Conservation (phyloP, 1,140 invertebrate species). For the Caenorhabditis briggsae region DNA sequence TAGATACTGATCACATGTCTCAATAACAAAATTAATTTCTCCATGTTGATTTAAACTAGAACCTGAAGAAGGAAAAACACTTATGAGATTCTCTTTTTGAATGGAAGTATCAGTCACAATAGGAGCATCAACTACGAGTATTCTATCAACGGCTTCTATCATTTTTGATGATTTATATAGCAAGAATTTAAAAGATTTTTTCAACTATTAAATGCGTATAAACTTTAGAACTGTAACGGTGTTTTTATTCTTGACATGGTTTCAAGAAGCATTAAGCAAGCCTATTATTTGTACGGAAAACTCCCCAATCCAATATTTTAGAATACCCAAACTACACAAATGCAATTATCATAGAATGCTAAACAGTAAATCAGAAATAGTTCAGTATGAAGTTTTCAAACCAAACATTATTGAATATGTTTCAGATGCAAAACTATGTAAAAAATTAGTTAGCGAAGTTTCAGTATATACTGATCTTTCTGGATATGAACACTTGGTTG, state of each 20-base stretch:
- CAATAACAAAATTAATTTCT: constrained; percentile 68
- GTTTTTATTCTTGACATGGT: constrained; percentile 57
- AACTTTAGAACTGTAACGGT: not conserved
- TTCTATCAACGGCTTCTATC: constrained; percentile 58
- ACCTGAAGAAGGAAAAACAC: constrained; percentile 63
- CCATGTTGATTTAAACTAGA: constrained; percentile 68
- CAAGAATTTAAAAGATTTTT: not conserved
- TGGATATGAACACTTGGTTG: constrained; percentile 66
- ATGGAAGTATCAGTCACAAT: constrained; percentile 54
- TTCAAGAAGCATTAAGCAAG: constrained; percentile 25
- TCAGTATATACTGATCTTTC: constrained; percentile 65
- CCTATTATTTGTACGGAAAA: constrained; percentile 65
- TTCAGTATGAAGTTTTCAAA: constrained; percentile 65
- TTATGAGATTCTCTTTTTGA: constrained; percentile 65
- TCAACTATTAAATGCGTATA: constrained; percentile 54
- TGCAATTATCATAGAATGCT: constrained; percentile 61
- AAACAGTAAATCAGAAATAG: constrained; percentile 64
- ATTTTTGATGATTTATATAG: not conserved
- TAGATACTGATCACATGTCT: constrained; percentile 65
- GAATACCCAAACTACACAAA: constrained; percentile 62
- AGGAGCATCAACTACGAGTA: constrained; percentile 55
- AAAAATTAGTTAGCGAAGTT: constrained; percentile 66
- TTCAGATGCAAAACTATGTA: constrained; percentile 59
- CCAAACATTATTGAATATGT: constrained; percentile 62
- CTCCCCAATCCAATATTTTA: constrained; percentile 65